Evolutionary conservation across 1,140 invertebrate species (phyloP), one percentile per base, ranked within the genome.

Genomic region (Penaeus chinensis): DNA sequence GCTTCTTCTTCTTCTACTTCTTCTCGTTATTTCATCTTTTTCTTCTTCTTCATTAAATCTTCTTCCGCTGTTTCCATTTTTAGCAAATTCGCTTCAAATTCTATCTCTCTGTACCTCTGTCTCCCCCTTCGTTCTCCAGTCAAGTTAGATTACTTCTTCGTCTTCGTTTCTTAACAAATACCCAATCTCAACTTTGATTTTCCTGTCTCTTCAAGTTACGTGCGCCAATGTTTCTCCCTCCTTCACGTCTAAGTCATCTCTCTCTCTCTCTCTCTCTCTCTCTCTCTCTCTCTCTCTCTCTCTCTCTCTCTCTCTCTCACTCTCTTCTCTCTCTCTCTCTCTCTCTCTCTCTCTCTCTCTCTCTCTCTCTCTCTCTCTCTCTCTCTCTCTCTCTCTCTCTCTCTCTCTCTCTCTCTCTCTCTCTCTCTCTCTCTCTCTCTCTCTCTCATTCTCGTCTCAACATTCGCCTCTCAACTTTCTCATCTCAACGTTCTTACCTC

Each of bases 311-410:
- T 47, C 54, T 79, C 77, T 47, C 37, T 16, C n/a, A 2, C 54
- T 79, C 19, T 60, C 19, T 79, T 16, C 4, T 16, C 8, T 32
- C 4, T 16, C 5, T 18, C 10, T 19, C 37, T 22, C 18, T 27
- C 24, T 5, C 37, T 77, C 5, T 18, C 24, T 18, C 5, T 5
- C 74, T n/a, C 8, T 5, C 5, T 61, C 54, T 61, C 8, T 18
- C n/a, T 27, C 18, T 18, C 78, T 63, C 22, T 18, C 24, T 61
- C 54, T 80, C 24, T 27, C 24, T n/a, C 20, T 61, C 24, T 27
- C 61, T 61, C 54, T 61, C 61, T 27, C 61, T 61, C 78, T 81
- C 61, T 32, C 27, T 81, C 27, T 81, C 78, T 81, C 27, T 24
- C 27, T 63, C 61, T 62, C 61, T 62, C 54, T 62, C 61, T 37